These are phyloP conservation scores for Morelia viridis DNA, from an alignment of 2,797 vertebrate genomes.

Conservation along the genomic window DNA sequence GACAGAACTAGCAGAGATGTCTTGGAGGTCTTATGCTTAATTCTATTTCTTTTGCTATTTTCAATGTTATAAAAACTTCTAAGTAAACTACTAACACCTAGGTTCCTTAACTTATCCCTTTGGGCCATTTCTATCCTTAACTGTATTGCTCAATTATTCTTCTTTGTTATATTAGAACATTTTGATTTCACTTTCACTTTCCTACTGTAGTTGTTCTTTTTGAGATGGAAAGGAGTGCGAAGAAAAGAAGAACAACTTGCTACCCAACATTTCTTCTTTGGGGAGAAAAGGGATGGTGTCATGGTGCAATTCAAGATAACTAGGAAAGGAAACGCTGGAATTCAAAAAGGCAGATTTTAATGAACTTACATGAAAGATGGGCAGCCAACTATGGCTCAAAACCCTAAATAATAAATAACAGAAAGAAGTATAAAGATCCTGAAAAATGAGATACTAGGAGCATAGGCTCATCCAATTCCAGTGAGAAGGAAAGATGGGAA, in stretches of 20 bases:
- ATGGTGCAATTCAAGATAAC: neutral
- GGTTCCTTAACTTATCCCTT: neutral
- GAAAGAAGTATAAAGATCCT: neutral
- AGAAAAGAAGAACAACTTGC: neutral
- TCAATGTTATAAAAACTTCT: neutral
- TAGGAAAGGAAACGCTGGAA: neutral
- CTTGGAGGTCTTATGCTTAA: neutral
- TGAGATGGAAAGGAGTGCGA: neutral
- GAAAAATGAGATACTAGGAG: neutral
- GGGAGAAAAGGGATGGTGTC: neutral
- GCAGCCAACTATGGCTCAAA: neutral
- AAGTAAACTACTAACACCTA: neutral
- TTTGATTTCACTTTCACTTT: neutral
- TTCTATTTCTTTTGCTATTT: neutral
- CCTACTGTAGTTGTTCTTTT: neutral
- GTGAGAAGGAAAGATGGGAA: neutral
- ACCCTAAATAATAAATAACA: neutral
- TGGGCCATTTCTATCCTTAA: neutral
- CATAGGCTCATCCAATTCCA: neutral
- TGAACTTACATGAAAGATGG: neutral
- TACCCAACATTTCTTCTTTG: neutral
- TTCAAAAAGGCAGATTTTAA: neutral
- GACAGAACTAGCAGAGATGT: neutral
- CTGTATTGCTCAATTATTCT: neutral
- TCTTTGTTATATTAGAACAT: neutral